Evolutionary conservation across 1,140 invertebrate genomes (phyloP), one percentile per base, ranked within the genome.

Genomic region (Tenebrio molitor): DNA sequence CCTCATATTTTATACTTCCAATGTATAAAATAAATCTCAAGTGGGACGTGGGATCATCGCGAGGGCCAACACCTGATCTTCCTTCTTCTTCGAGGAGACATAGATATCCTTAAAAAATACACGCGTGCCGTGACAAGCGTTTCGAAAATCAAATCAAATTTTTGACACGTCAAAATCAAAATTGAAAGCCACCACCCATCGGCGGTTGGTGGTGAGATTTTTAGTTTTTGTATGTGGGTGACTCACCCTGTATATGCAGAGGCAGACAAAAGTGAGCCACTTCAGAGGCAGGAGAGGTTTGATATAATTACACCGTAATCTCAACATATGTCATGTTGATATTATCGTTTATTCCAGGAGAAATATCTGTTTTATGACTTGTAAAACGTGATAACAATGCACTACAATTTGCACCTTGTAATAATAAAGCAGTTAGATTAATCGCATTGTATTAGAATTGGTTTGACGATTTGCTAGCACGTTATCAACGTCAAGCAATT

Each of bases 1-100:
- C 23, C 50, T 58, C 62, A 73, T 76, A 71, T 74, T 72, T 74
- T 74, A 71, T 63, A 50, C 41, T 50, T 65, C 23, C 19, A 8
- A 58, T 36, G 34, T 58, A 29, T 29, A n/a, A 58, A 12, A 39
- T 39, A 39, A 39, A 39, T 39, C 36, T n/a, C 5, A 3, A 50
- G 19, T 23, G 4, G 44, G n/a, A n/a, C n/a, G n/a, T n/a, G n/a
- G n/a, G n/a, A n/a, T n/a, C n/a, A n/a, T n/a, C n/a, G n/a, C n/a
- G n/a, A n/a, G n/a, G n/a, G n/a, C n/a, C n/a, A n/a, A n/a, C n/a
- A n/a, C n/a, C n/a, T n/a, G n/a, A n/a, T n/a, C n/a, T n/a, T n/a
- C n/a, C n/a, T n/a, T n/a, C n/a, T n/a, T n/a, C n/a, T n/a, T n/a
- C n/a, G n/a, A n/a, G n/a, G n/a, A n/a, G n/a, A n/a, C n/a, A n/a